phyloP scores from a whole-genome alignment of 2,797 vertebrate species.

The Gila robusta region DNA sequence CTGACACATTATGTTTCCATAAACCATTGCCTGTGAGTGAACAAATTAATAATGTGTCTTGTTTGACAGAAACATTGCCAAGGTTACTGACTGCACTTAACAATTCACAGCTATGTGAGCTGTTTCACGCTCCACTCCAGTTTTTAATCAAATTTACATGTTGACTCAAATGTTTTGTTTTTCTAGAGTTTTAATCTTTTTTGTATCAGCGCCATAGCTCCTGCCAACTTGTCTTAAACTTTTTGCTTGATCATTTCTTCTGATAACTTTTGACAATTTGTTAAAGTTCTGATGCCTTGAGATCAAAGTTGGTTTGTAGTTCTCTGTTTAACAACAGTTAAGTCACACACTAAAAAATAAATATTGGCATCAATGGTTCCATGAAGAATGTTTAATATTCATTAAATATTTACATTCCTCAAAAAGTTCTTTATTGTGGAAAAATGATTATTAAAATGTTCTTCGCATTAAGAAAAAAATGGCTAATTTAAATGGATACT shows the following conservation, averaged over 20 bases:
- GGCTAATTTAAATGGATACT: neutral
- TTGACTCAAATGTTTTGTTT: neutral
- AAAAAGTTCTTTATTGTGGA: neutral
- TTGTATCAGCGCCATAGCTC: neutral
- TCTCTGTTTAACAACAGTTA: neutral
- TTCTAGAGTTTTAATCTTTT: neutral
- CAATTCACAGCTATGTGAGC: neutral
- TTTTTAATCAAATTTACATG: conserved; percentile 28
- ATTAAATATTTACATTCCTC: neutral
- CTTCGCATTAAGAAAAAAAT: neutral
- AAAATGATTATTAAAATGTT: neutral
- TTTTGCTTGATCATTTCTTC: neutral
- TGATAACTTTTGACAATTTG: neutral
- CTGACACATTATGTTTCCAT: conserved; percentile 6
- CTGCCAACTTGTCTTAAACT: conserved; percentile 7
- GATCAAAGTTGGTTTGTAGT: neutral
- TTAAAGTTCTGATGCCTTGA: neutral
- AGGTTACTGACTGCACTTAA: neutral
- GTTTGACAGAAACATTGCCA: conserved; percentile 17
- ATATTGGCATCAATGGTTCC: neutral
- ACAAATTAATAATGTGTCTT: conserved; percentile 10
- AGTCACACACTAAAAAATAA: neutral
- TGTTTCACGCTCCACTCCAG: neutral
- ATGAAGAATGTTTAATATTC: neutral
- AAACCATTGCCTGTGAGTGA: neutral